Percentiles rank a stretch among this genome's conserved stretches.
Evolutionary conservation across 2,888 invertebrate species (phyloP).

Genomic region (Acrocyrtus sp.): DNA sequence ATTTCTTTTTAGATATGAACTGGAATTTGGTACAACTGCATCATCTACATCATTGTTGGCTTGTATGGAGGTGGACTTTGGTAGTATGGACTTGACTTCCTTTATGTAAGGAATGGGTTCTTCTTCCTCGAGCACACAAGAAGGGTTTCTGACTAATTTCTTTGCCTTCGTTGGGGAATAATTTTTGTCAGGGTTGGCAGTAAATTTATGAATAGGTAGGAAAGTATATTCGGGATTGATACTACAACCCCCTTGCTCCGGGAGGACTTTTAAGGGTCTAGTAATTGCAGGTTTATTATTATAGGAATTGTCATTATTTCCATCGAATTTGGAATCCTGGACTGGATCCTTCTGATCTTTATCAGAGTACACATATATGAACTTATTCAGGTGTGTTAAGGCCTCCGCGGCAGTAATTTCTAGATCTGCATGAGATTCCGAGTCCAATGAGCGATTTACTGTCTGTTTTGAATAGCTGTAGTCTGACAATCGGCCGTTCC

Average conservation of each 20-base stretch:
- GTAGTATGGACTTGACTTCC: constrained; percentile 7
- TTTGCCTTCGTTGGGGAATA: constrained; percentile 36
- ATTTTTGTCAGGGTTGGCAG: constrained; percentile 21
- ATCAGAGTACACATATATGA: constrained; percentile 37
- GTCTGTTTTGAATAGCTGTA: constrained; percentile 28
- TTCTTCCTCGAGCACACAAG: constrained; percentile 25
- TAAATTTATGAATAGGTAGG: constrained; percentile 38
- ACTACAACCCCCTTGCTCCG: constrained; percentile 34
- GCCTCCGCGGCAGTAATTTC: constrained; percentile 45
- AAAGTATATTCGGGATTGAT: constrained; percentile 48
- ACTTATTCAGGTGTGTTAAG: constrained; percentile 44
- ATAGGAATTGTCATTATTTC: not conserved
- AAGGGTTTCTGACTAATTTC: constrained; percentile 40
- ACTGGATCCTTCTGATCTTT: constrained; percentile 19
- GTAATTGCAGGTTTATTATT: constrained; percentile 29
- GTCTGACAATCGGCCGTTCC: constrained; percentile 13
- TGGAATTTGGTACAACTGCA: constrained; percentile 28
- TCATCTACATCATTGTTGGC: constrained; percentile 34
- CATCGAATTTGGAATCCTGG: constrained; percentile 25
- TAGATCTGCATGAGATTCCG: constrained; percentile 46
- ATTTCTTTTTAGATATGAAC: constrained; percentile 31
- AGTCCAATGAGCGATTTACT: constrained; percentile 14
- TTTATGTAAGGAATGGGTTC: constrained; percentile 19
- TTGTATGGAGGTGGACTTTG: constrained; percentile 16
- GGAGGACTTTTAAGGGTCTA: constrained; percentile 32